Conservation (phyloP, 2,113 vertebrate species). For the Podiceps cristatus region DNA sequence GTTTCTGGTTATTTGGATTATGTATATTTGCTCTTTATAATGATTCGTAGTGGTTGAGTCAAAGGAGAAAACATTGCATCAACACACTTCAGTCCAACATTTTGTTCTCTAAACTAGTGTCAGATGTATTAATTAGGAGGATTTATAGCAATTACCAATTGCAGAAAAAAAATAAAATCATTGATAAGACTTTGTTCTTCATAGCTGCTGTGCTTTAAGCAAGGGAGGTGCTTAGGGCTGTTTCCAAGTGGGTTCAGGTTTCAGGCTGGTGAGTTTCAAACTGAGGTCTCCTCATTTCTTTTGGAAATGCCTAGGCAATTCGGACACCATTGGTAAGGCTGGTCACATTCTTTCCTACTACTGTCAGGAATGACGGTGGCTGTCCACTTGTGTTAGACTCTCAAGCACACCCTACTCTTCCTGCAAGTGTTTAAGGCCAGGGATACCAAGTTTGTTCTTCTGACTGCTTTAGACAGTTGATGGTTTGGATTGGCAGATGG, state of each 20-base stretch:
- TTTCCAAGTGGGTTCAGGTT: not conserved
- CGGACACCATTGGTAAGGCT: not conserved
- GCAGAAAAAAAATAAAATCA: not conserved
- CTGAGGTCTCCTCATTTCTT: not conserved
- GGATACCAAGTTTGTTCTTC: not conserved
- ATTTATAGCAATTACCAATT: not conserved
- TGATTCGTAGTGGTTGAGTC: not conserved
- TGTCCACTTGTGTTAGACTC: not conserved
- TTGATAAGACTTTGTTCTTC: not conserved
- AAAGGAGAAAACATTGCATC: not conserved
- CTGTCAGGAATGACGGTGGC: not conserved
- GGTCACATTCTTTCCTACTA: not conserved
- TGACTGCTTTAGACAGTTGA: not conserved
- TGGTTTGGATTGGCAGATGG: not conserved
- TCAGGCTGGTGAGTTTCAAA: not conserved
- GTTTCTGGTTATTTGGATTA: not conserved
- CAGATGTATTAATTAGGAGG: not conserved
- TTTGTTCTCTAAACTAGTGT: not conserved
- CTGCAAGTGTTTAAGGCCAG: not conserved
- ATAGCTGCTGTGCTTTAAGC: not conserved
- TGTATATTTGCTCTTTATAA: not conserved
- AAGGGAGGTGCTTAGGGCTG: not conserved
- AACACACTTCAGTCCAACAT: not conserved
- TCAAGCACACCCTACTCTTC: not conserved
- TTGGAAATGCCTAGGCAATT: not conserved